Conservation (phyloP, 1,140 invertebrate genomes). For the Drosophila kanapiae region DNA sequence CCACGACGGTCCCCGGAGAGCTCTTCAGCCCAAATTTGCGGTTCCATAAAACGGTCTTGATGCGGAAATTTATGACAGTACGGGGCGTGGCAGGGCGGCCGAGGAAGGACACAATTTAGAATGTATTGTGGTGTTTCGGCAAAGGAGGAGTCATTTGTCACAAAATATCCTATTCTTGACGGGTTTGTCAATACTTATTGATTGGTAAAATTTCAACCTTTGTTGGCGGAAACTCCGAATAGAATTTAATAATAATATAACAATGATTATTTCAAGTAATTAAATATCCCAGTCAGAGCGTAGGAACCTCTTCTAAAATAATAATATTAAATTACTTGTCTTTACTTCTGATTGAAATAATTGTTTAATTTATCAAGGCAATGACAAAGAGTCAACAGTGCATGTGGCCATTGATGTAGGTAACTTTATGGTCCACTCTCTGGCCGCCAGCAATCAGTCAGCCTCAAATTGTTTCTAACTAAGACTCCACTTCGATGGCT, state of each 20-base stretch:
- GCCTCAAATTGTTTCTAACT: slow-evolving; percentile 80
- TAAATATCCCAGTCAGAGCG: too few species aligned
- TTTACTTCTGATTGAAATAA: not conserved
- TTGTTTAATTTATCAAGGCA: slow-evolving; percentile 3
- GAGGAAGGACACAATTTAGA: slow-evolving; percentile 37
- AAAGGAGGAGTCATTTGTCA: slow-evolving; percentile 19
- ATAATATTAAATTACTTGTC: not conserved
- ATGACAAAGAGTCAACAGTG: slow-evolving; percentile 53
- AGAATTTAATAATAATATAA: too few species aligned
- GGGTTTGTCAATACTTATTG: not conserved
- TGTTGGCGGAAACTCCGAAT: too few species aligned
- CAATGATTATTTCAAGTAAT: too few species aligned
- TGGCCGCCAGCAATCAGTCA: slow-evolving; percentile 65
- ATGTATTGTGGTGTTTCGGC: slow-evolving; percentile 18
- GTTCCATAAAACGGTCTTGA: slow-evolving; percentile 41
- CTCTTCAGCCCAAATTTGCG: slow-evolving; percentile 46
- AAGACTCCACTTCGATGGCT: slow-evolving; percentile 47
- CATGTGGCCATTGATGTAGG: slow-evolving; percentile 23
- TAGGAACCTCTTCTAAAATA: not conserved
- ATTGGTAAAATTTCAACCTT: not conserved
- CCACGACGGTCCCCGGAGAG: slow-evolving; percentile 33
- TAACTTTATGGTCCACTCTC: slow-evolving; percentile 6
- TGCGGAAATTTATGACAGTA: slow-evolving; percentile 32
- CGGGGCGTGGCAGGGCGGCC: not conserved
- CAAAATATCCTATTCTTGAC: slow-evolving; percentile 6